Evolutionary conservation across 2,888 invertebrate species (phyloP), one percentile per base, ranked within the genome.

Genomic region (Tiliacea citrago): DNA sequence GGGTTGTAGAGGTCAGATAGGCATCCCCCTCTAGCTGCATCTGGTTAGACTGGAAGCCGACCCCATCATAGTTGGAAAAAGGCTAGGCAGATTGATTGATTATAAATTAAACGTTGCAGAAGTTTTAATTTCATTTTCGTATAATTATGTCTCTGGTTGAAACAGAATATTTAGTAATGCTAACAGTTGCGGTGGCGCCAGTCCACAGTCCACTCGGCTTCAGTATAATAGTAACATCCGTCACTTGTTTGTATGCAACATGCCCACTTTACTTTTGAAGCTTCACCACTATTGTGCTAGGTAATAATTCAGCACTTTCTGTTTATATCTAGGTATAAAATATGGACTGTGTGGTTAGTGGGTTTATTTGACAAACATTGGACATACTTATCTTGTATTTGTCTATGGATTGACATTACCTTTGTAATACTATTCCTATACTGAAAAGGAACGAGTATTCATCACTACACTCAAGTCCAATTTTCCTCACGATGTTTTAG

Each of bases 181-280:
- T 62, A 45, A 68, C 78, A 80, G 58, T 65, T 75, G 78, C 75
- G 78, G 81, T 75, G 49, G n/a, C 21, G 47, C 42, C 73, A 62
- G 61, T 79, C 55, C 53, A 62, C 66, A 73, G 61, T 79, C 51
- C 58, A 67, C 58, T 75, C 39, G 57, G 58, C 39, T 65, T 60
- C 75, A 60, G 74, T 58, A 53, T 78, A 74, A 68, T 35, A 68
- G 57, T 80, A 75, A 60, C 75, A 80, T 80, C 80, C 53, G 75
- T 79, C 78, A 79, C 53, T 79, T 80, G 78, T 80, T 80, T 79
- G 75, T 80, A 75, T 35, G 65, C 63, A 75, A 68, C 63, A 79
- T 55, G 58, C 8, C 66, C 77, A 77, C 79, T 77, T 73, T 73
- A 77, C 65, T 77, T 79, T 73, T 51, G 57, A 73, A 73, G 66